Evolutionary conservation across 2,797 vertebrate species (phyloP).

Genomic region (Lates japonicus): DNA sequence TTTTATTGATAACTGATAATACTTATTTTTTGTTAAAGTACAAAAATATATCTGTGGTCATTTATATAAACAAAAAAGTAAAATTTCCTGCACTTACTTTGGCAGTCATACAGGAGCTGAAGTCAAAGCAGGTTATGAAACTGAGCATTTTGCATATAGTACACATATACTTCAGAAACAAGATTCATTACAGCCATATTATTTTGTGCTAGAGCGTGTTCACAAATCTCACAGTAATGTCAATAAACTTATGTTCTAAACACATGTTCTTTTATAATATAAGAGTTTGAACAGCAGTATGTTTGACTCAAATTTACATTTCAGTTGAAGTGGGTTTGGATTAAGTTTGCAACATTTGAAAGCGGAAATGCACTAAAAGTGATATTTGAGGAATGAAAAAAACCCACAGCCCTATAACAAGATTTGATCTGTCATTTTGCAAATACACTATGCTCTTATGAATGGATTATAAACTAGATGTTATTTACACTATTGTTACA

Average conservation of each 20-base stretch:
- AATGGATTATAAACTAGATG: not conserved
- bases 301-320: not conserved
- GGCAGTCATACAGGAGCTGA: not conserved
- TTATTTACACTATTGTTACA: not conserved
- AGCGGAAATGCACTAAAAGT: not conserved
- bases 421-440: not conserved
- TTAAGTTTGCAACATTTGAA: too few species aligned
- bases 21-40: not conserved
- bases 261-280: not conserved
- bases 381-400: not conserved
- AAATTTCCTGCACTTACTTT: not conserved
- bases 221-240: not conserved
- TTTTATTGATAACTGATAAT: slow-evolving; percentile 28
- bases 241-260: slow-evolving; percentile 2
- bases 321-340: not conserved
- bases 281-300: not conserved
- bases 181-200: slow-evolving; percentile 5
- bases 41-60: not conserved
- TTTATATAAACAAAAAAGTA: not conserved
- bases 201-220: not conserved
- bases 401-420: too few species aligned
- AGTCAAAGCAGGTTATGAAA: slow-evolving; percentile 15
- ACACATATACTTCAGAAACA: not conserved
- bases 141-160: not conserved
- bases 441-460: not conserved